Percentiles rank a stretch among this genome's conserved stretches.
These are phyloP conservation scores for Andricus quercusramuli DNA, from an alignment of 2,888 invertebrate genomes.

Conservation along the genomic window DNA sequence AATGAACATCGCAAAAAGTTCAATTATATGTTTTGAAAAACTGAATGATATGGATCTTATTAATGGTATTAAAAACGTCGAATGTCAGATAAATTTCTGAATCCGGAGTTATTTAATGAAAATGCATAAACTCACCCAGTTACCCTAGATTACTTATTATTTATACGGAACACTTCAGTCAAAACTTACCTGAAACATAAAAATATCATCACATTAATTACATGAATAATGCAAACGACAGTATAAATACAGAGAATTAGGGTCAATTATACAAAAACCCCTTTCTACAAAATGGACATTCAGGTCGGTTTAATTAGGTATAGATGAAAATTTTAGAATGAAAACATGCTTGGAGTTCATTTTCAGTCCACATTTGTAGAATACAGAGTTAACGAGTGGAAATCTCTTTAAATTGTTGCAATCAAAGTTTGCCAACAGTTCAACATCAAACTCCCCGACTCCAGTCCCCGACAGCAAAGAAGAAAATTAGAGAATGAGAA, in stretches of 20 bases:
- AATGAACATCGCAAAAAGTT: too few relatives aligned
- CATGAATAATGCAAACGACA: background rate
- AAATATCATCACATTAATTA: background rate
- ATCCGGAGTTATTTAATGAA: too few relatives aligned
- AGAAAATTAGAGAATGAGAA: conserved; percentile 20
- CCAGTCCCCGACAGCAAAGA: background rate
- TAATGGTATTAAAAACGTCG: too few relatives aligned
- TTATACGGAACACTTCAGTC: background rate
- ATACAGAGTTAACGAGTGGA: background rate
- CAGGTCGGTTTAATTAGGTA: background rate
- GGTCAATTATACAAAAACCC: background rate
- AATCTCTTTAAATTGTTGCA: conserved; percentile 25
- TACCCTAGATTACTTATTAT: background rate
- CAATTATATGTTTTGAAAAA: too few relatives aligned
- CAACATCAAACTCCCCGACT: background rate
- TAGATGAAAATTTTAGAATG: background rate
- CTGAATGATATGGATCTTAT: too few relatives aligned
- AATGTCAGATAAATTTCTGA: too few relatives aligned
- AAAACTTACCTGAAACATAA: conserved; percentile 36
- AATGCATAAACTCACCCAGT: background rate
- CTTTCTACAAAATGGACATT: too few relatives aligned
- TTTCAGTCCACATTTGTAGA: background rate
- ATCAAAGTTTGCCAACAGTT: conserved; percentile 17
- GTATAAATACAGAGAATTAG: too few relatives aligned
- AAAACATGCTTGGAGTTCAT: background rate